These are phyloP conservation scores for Arge pagana DNA, from an alignment of 2,888 invertebrate species.

Conservation along the genomic window DNA sequence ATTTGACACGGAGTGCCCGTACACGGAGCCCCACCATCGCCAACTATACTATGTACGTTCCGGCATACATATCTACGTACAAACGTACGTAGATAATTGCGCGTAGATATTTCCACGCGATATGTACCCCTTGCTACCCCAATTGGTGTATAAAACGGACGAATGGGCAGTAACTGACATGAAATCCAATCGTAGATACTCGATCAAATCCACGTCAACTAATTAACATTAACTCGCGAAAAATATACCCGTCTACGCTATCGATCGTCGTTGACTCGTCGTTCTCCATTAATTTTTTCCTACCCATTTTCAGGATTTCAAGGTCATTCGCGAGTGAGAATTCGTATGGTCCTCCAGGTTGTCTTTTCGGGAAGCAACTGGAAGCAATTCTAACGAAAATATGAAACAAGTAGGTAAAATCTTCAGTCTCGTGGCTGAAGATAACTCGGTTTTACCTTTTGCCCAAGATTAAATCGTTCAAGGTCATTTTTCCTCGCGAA, in stretches of 20 bases:
- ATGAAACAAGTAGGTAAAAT: too few relatives aligned
- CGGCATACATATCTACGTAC: neutral
- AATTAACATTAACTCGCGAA: slow-evolving; percentile 55
- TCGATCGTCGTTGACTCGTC: slow-evolving; percentile 5
- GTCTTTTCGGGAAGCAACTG: too few relatives aligned
- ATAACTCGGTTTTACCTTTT: too few relatives aligned
- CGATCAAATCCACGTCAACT: slow-evolving; percentile 53
- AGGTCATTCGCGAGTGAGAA: too few relatives aligned
- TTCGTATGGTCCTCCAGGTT: too few relatives aligned
- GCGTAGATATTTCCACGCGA: slow-evolving; percentile 13
- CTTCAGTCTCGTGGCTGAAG: too few relatives aligned
- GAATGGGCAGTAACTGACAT: slow-evolving; percentile 46
- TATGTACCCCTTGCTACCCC: neutral
- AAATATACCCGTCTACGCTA: slow-evolving; percentile 45
- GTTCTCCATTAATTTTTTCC: neutral
- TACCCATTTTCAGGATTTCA: too few relatives aligned
- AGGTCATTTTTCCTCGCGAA: too few relatives aligned
- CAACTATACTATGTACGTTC: neutral
- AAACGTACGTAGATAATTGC: neutral
- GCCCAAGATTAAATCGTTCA: too few relatives aligned
- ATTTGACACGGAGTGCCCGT: slow-evolving; percentile 17
- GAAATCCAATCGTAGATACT: slow-evolving; percentile 48
- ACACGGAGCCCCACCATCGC: neutral
- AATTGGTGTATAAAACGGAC: neutral
- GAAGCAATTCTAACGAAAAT: too few relatives aligned